A percentile compares a stretch with the other conserved stretches of the same genome.
phyloP scores from a whole-genome alignment of 2,888 invertebrate genomes.

The Cryptocephalus moraei region DNA sequence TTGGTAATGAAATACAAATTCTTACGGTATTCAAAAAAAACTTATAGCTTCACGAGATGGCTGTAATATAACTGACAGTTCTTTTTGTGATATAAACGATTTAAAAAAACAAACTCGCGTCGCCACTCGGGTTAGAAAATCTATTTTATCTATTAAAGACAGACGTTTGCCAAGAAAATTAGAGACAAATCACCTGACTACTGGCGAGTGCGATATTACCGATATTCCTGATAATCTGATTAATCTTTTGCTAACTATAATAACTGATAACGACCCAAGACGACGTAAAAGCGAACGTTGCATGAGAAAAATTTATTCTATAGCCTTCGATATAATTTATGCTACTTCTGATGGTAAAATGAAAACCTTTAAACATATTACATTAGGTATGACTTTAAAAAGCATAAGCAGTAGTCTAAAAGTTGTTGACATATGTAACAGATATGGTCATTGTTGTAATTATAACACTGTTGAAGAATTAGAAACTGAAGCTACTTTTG shows the following conservation, averaged over 20 bases:
- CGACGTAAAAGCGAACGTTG: neutral
- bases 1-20: too few relatives aligned
- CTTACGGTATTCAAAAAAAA: too few relatives aligned
- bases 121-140: too few relatives aligned
- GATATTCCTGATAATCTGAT: constrained; percentile 1
- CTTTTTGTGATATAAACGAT: too few relatives aligned
- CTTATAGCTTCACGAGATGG: too few relatives aligned
- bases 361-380: constrained; percentile 5
- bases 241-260: constrained; percentile 1
- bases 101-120: too few relatives aligned
- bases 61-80: too few relatives aligned
- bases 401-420: constrained; percentile 9
- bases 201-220: constrained; percentile 1
- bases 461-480: too few relatives aligned
- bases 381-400: constrained; percentile 8
- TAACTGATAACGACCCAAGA: constrained; percentile 1
- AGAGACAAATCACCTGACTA: constrained; percentile 1
- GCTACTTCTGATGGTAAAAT: constrained; percentile 3
- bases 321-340: constrained; percentile 2
- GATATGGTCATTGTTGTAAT: constrained; percentile 8
- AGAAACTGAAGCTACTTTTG: too few relatives aligned
- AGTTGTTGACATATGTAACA: constrained; percentile 6
- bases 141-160: too few relatives aligned
- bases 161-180: constrained; percentile 1
- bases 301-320: constrained; percentile 3